These are phyloP conservation scores for Melanostigma gelatinosum DNA, from an alignment of 2,113 vertebrate species.

Conservation along the genomic window DNA sequence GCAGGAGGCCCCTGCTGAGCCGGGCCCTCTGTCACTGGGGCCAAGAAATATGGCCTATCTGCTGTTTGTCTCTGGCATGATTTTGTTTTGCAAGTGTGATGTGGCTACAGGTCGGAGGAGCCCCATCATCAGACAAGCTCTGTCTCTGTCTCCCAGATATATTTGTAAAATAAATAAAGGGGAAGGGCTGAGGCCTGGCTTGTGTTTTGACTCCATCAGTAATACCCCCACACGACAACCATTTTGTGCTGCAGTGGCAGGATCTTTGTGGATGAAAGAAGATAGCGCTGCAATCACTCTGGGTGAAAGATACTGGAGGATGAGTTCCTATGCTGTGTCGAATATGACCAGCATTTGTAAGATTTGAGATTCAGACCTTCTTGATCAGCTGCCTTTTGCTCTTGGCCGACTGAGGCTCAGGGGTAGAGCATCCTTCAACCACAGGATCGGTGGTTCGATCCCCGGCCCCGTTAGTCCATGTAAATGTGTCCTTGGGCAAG, in stretches of 20 bases:
- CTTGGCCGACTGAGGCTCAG: too few species aligned
- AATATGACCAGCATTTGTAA: slow-evolving; percentile 25
- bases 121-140: slow-evolving; percentile 68
- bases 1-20: slow-evolving; percentile 39
- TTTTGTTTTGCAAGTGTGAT: slow-evolving; percentile 82
- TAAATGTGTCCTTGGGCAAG: too few species aligned
- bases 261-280: slow-evolving; percentile 53
- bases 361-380: slow-evolving; percentile 29
- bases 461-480: too few species aligned
- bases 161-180: slow-evolving; percentile 82
- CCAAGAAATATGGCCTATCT: slow-evolving; percentile 76
- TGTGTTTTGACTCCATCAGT: slow-evolving; percentile 83
- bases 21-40: slow-evolving; percentile 64
- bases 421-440: too few species aligned
- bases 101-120: slow-evolving; percentile 71
- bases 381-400: neutral
- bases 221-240: slow-evolving; percentile 42
- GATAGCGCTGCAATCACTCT: slow-evolving; percentile 59
- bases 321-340: slow-evolving; percentile 4
- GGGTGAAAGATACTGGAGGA: slow-evolving; percentile 70
- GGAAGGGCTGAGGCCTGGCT: slow-evolving; percentile 60
- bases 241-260: slow-evolving; percentile 65
- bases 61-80: slow-evolving; percentile 73
- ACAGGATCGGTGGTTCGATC: too few species aligned
- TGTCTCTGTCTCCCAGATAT: slow-evolving; percentile 82